Conservation (phyloP, 1,140 invertebrate genomes). For the Lanistes nyassanus region DNA sequence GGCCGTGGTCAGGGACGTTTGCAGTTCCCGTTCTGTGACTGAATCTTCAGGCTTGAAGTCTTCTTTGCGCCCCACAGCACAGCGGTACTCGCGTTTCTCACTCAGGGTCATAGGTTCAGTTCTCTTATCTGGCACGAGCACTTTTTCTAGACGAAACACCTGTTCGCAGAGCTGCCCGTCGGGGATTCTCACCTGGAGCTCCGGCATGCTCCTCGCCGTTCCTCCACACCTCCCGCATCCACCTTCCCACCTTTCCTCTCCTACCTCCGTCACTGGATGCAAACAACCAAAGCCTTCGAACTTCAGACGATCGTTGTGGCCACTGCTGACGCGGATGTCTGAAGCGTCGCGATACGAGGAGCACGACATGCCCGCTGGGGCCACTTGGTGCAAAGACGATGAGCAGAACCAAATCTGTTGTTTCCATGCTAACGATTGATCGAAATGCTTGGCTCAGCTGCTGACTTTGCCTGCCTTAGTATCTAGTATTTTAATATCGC, state of each 20-base stretch:
- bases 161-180: not conserved
- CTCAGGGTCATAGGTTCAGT: not conserved
- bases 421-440: too few species aligned
- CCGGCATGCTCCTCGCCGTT: not conserved
- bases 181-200: not conserved
- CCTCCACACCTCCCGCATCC: not conserved
- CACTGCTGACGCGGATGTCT: too few species aligned
- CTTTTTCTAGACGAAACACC: too few species aligned
- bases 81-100: not conserved
- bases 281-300: too few species aligned
- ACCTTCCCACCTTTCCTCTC: slow-evolving; percentile 10
- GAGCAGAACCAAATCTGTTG: too few species aligned
- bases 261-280: slow-evolving; percentile 5
- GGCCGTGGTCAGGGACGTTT: not conserved
- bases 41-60: not conserved
- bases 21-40: not conserved
- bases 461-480: too few species aligned
- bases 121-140: not conserved
- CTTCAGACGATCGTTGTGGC: too few species aligned
- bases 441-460: too few species aligned
- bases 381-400: too few species aligned
- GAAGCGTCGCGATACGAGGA: too few species aligned
- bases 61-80: not conserved
- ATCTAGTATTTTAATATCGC: too few species aligned
- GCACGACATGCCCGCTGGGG: too few species aligned